Evolutionary conservation across 30 jellyfish, hydroid and myxozoan species (phyloP), one percentile per base, ranked within the genome.

Genomic region (Aurelia coerulea): DNA sequence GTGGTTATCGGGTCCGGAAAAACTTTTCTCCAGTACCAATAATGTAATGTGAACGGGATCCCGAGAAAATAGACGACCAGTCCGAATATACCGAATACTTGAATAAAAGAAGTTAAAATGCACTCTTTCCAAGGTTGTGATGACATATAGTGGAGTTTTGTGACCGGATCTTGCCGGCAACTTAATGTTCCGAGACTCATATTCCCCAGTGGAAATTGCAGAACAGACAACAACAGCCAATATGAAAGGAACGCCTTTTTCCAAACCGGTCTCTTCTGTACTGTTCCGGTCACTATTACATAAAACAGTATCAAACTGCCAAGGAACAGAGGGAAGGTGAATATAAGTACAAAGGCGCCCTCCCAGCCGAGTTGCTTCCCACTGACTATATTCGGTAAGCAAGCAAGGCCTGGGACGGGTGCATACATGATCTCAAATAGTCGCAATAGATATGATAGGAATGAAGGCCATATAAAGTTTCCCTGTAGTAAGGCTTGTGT

Each of bases 121-220:
- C 99, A 96, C 18, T 85, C 83, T 60, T 90, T 92, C 99, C 99
- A 96, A 39, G 99, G 99, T 68, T 96, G 98, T 35, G 99, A 96
- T 16, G 97, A 68, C 98, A 96, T 96, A 78, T 64, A 96, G 65
- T 81, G 88, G 33, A 58, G 50, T 32, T 89, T 94, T 5, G 98
- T 83, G 51, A 88, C 86, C 16, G 94, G 95, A 73, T 96, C 99
- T 19, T 37, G 85, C 62, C 82, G 91, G 76, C 99, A 96, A 59
- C 98, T 92, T 79, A 96, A 59, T 51, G 99, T 90, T 23, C 98
- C 90, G 54, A 96, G 94, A 65, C 98, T 88, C 97, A 96, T 92
- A 88, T 92, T 90, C 68, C 98, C 91, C 59, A 96, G 82, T 10
- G 99, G 99, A 79, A 96, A 96, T 67, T 90, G 97, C 59, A 96